These are phyloP conservation scores for Onychomys leucogaster DNA, from an alignment of 2,797 vertebrate genomes.

Conservation along the genomic window DNA sequence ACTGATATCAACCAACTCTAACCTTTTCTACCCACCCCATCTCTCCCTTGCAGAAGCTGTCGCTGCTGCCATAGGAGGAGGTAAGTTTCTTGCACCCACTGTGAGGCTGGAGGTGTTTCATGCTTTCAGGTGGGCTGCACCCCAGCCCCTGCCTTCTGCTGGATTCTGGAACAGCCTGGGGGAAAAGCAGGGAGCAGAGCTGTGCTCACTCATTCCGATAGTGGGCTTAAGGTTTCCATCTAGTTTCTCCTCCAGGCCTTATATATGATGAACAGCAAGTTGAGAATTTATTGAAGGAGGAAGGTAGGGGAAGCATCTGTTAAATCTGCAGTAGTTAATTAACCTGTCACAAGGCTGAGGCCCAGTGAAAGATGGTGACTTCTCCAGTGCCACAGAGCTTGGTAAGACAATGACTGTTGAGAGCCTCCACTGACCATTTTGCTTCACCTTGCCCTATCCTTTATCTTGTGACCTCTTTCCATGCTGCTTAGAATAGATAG, in stretches of 20 bases:
- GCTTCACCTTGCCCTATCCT: accelerated
- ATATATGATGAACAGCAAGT: accelerated
- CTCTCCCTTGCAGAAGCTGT: background rate
- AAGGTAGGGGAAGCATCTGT: accelerated
- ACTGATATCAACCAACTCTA: background rate
- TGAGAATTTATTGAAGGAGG: too few species aligned
- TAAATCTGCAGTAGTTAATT: background rate
- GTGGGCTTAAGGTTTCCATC: background rate
- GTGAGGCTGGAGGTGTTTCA: too few species aligned
- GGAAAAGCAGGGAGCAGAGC: background rate
- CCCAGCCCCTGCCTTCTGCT: too few species aligned
- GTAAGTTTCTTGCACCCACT: background rate
- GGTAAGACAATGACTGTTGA: background rate
- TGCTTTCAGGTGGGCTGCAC: background rate
- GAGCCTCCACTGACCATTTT: background rate
- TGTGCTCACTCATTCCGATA: background rate
- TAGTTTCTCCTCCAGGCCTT: background rate
- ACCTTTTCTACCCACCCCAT: background rate
- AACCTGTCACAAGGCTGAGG: background rate
- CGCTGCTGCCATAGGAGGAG: background rate
- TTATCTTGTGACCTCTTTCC: background rate
- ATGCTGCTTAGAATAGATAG: background rate
- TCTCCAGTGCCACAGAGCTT: background rate
- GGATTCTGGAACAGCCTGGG: background rate
- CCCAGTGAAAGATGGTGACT: background rate